Evolutionary conservation across 2,113 vertebrate species (phyloP).

Genomic region (Campylomormyrus tamandua): DNA sequence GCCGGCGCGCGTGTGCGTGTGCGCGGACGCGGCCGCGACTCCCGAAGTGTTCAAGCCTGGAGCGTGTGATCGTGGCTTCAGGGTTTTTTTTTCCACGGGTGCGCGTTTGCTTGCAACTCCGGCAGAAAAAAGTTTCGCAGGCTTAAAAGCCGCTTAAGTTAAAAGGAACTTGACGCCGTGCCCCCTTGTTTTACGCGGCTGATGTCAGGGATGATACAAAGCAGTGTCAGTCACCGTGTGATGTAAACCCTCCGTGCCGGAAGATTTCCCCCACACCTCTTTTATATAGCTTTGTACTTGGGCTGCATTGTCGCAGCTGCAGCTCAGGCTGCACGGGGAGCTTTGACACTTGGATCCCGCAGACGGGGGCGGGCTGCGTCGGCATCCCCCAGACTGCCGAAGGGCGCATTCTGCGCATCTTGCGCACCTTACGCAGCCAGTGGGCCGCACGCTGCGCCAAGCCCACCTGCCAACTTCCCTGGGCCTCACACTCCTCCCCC

Average conservation of each 20-base stretch:
- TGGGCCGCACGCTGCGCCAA: neutral
- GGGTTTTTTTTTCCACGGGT: neutral
- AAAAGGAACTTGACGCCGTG: constrained; percentile 29
- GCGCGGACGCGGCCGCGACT: constrained; percentile 7
- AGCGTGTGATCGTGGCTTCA: neutral
- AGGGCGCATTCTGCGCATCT: constrained; percentile 4
- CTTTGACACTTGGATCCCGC: constrained; percentile 37
- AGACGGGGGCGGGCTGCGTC: constrained; percentile 15
- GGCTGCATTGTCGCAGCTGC: constrained; percentile 25
- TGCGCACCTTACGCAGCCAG: constrained; percentile 7
- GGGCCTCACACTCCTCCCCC: constrained; percentile 7
- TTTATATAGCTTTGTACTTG: neutral
- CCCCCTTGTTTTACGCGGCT: constrained; percentile 33
- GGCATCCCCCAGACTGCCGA: constrained; percentile 18
- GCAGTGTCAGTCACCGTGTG: constrained; percentile 29
- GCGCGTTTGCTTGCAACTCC: constrained; percentile 5
- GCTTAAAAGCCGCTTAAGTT: constrained; percentile 22
- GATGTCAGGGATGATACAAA: constrained; percentile 34
- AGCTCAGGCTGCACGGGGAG: constrained; percentile 15
- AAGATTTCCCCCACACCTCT: constrained; percentile 6
- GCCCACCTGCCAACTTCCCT: constrained; percentile 12
- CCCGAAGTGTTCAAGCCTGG: neutral
- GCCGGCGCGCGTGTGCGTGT: neutral
- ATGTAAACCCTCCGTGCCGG: constrained; percentile 28
- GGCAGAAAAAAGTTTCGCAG: constrained; percentile 28